Evolutionary conservation across 2,113 vertebrate species (phyloP).

Genomic region (Tupaia tana): DNA sequence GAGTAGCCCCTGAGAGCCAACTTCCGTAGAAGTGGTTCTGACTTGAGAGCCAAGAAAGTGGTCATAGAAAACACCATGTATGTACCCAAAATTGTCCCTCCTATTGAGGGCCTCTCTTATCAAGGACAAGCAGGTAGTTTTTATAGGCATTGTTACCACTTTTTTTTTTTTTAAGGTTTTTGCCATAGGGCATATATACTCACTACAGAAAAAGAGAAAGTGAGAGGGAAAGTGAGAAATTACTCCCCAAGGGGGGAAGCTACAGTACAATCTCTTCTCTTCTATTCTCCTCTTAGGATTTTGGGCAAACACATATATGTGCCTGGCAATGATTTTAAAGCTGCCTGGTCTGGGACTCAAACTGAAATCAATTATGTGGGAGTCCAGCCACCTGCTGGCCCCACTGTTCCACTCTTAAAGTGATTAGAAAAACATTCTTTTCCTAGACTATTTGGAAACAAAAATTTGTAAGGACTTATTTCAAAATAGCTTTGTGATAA

Average conservation of each 20-base stretch:
- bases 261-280: too few relatives aligned
- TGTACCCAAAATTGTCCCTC: not conserved
- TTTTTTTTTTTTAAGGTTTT: too few relatives aligned
- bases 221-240: too few relatives aligned
- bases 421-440: not conserved
- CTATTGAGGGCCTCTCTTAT: not conserved
- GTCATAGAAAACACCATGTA: conserved; percentile 15
- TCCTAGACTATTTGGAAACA: not conserved
- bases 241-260: too few relatives aligned
- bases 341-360: too few relatives aligned
- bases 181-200: too few relatives aligned
- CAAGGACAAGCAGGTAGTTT: not conserved
- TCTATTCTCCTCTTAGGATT: too few relatives aligned
- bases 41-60: conserved; percentile 8
- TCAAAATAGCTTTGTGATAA: not conserved
- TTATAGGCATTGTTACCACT: not conserved
- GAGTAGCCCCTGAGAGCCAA: not conserved
- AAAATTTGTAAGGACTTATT: not conserved
- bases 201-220: too few relatives aligned
- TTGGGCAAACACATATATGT: too few relatives aligned
- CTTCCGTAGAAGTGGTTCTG: not conserved
- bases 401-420: not conserved
- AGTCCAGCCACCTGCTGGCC: too few relatives aligned
- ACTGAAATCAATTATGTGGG: too few relatives aligned
- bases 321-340: too few relatives aligned